These are phyloP conservation scores for Rhadinocentrus ornatus DNA, from an alignment of 2,797 vertebrate genomes.

Conservation along the genomic window DNA sequence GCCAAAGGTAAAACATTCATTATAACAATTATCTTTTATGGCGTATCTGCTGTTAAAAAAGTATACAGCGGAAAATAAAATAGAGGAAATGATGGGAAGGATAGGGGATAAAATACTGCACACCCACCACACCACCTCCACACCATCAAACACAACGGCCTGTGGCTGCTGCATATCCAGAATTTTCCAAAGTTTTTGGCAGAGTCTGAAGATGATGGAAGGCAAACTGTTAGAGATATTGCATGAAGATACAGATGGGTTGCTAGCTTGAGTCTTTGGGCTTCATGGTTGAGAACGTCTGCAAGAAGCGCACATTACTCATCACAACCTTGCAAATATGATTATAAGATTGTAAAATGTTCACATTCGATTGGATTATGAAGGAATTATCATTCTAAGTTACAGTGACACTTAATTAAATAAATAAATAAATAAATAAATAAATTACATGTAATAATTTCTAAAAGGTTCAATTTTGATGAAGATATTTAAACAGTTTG, in stretches of 20 bases:
- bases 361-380: background rate
- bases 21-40: constrained; percentile 72
- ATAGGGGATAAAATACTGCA: constrained; percentile 41
- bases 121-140: constrained; percentile 42
- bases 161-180: constrained; percentile 18
- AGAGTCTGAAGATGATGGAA: constrained; percentile 29
- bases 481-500: background rate
- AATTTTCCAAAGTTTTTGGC: constrained; percentile 34
- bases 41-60: constrained; percentile 62
- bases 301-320: background rate
- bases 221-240: background rate
- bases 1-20: constrained; percentile 73
- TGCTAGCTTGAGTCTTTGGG: background rate
- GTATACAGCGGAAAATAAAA: constrained; percentile 65
- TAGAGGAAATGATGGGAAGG: constrained; percentile 29
- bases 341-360: constrained; percentile 5
- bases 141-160: constrained; percentile 12
- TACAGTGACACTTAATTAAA: background rate
- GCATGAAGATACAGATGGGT: background rate
- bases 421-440: background rate
- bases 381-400: constrained; percentile 5
- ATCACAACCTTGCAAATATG: background rate
- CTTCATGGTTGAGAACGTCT: background rate
- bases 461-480: background rate
- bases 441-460: background rate